These are phyloP conservation scores for Lophotis ruficrista DNA, from an alignment of 2,113 vertebrate genomes.

Conservation along the genomic window DNA sequence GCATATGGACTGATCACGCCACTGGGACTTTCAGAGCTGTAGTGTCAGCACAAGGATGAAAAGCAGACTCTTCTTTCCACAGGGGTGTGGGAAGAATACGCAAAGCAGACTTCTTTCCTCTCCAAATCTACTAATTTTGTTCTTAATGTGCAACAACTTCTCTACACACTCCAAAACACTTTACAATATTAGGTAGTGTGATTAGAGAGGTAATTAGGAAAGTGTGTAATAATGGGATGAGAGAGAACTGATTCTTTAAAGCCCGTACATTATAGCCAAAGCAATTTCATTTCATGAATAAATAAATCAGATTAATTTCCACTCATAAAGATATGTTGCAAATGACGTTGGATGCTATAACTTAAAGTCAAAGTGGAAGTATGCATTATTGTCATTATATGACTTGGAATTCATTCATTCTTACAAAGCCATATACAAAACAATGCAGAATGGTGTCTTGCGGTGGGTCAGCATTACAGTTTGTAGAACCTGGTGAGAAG, in stretches of 20 bases:
- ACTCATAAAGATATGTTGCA: neutral
- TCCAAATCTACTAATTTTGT: conserved; percentile 12
- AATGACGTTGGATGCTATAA: neutral
- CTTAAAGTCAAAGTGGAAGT: neutral
- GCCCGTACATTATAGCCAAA: neutral
- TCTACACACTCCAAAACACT: conserved; percentile 32
- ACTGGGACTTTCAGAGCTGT: neutral
- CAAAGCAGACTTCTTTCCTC: neutral
- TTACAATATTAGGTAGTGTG: conserved; percentile 37
- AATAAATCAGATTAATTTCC: conserved; percentile 21
- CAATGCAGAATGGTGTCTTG: neutral
- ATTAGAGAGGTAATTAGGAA: conserved; percentile 53
- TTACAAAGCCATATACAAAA: neutral
- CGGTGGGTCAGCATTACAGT: neutral
- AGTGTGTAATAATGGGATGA: neutral
- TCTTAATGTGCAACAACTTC: conserved; percentile 36
- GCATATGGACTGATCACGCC: neutral
- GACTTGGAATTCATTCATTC: neutral
- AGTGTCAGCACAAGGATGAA: neutral
- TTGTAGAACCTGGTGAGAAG: neutral
- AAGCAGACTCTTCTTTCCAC: neutral
- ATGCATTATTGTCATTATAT: neutral
- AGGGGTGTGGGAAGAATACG: neutral
- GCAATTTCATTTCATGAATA: conserved; percentile 2
- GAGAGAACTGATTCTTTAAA: conserved; percentile 17